Evolutionary conservation across 1,140 invertebrate species (phyloP), one percentile per base, ranked within the genome.

Genomic region (Rhagoletis zephyria): DNA sequence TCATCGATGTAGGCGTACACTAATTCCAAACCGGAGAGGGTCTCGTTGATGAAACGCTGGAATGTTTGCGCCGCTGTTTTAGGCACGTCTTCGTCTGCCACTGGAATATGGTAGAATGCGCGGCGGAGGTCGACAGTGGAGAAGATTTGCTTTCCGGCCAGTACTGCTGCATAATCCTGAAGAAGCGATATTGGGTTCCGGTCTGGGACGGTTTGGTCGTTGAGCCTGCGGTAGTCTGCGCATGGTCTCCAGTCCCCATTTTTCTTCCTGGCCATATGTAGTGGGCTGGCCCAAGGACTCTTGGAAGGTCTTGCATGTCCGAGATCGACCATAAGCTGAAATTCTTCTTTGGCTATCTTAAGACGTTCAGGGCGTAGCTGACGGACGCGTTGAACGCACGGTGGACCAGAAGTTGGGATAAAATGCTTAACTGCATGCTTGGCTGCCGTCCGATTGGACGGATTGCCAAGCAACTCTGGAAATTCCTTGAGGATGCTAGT

Each of bases 31-130:
- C 51, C 89, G 5, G 4, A 94, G 89, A 30, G 30, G 1, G 94
- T 90, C n/a, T 90, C 48, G 89, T 94, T 90, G 88, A 95, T 94
- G 19, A 93, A 92, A 14, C 94, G 86, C 89, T 95, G 93, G 88
- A 94, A 95, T 3, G 93, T 93, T 63, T 93, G 91, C 4, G 91
- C 91, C 6, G 93, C 92, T 2, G 93, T 93, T 89, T 94, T 94
- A 0, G 89, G 77, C 16, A 89, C 88, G 86, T 93, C 90, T 88
- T 90, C 70, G 85, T 88, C n/a, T 7, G 87, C 89, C 0, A 94
- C 87, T 1, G 89, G 89, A 30, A 94, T 90, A 86, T 94, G 93
- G 90, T 93, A 93, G 88, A 94, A 95, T 9, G 94, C 94, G 48
- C 90, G 90, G 0, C 88, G 88, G 3, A 94, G 81, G 89, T 95